Evolutionary conservation across 1,140 invertebrate genomes (phyloP).

Genomic region (Zaprionus ornatus): DNA sequence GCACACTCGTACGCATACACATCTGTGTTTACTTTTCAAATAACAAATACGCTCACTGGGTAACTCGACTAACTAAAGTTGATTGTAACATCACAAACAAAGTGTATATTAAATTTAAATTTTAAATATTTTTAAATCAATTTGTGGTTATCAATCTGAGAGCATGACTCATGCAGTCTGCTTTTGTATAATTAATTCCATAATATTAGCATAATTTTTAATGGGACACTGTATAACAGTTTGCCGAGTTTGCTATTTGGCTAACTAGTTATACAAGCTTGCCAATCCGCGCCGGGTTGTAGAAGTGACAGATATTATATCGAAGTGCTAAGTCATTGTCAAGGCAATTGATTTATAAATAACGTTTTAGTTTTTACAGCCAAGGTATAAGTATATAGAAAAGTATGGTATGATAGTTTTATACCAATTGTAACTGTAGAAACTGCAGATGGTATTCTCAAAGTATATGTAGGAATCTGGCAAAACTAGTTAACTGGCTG

Average conservation of each 20-base stretch:
- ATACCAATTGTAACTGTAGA: no score
- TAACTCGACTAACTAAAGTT: not conserved
- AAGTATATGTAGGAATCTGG: no score
- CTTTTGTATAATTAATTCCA: not conserved
- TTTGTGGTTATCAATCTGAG: not conserved
- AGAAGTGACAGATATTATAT: conserved; percentile 8
- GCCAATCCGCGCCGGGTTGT: not conserved
- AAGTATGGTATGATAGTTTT: no score
- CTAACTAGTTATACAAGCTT: conserved; percentile 35
- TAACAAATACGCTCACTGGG: conserved; percentile 22
- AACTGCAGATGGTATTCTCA: no score
- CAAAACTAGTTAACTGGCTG: no score
- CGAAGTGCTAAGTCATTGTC: conserved; percentile 8
- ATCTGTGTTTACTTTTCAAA: not conserved
- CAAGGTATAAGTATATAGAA: no score
- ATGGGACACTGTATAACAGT: not conserved
- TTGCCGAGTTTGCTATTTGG: not conserved
- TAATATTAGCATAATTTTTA: conserved; percentile 16
- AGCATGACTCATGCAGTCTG: not conserved
- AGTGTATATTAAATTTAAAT: no score
- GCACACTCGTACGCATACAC: not conserved
- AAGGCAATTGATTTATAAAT: conserved; percentile 8
- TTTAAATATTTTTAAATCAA: not conserved
- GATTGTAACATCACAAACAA: conserved; percentile 1
- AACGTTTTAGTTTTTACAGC: not conserved